phyloP scores from a whole-genome alignment of 2,888 invertebrate genomes.

The Drosophila sordidula region DNA sequence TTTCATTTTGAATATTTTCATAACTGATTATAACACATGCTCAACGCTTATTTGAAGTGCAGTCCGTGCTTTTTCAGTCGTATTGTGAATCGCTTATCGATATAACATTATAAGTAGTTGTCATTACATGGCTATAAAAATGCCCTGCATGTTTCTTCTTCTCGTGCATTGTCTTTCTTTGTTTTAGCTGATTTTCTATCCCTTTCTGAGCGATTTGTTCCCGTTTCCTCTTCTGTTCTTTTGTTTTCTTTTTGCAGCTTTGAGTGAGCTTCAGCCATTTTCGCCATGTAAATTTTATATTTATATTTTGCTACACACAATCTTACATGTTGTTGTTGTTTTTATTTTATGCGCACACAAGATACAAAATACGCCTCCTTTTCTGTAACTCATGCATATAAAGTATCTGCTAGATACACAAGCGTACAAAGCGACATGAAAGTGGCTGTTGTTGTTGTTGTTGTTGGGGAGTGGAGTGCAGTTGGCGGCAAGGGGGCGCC shows the following conservation, averaged over 20 bases:
- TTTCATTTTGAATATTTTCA: no score
- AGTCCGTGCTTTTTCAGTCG: not conserved
- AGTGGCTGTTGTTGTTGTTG: conserved; percentile 42
- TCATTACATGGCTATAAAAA: conserved; percentile 10
- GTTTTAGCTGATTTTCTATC: conserved; percentile 2
- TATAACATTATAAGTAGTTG: conserved; percentile 17
- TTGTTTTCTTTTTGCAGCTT: conserved; percentile 7
- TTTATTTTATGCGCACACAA: conserved; percentile 61
- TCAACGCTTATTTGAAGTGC: not conserved
- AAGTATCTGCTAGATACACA: conserved; percentile 79
- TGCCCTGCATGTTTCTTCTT: not conserved
- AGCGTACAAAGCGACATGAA: conserved; percentile 55
- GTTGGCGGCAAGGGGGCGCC: not conserved
- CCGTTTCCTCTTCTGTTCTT: not conserved
- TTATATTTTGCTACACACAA: conserved; percentile 62
- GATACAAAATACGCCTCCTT: conserved; percentile 74
- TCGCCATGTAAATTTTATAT: conserved; percentile 62
- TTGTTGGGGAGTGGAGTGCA: conserved; percentile 1
- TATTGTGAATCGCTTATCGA: conserved; percentile 15
- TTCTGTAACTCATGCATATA: conserved; percentile 80
- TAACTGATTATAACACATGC: not conserved
- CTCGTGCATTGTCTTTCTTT: no score
- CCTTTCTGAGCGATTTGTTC: conserved; percentile 7
- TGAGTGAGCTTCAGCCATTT: conserved; percentile 54
- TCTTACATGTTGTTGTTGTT: conserved; percentile 28